Conservation (phyloP, 1,140 invertebrate genomes). For the Hycleus phaleratus region DNA sequence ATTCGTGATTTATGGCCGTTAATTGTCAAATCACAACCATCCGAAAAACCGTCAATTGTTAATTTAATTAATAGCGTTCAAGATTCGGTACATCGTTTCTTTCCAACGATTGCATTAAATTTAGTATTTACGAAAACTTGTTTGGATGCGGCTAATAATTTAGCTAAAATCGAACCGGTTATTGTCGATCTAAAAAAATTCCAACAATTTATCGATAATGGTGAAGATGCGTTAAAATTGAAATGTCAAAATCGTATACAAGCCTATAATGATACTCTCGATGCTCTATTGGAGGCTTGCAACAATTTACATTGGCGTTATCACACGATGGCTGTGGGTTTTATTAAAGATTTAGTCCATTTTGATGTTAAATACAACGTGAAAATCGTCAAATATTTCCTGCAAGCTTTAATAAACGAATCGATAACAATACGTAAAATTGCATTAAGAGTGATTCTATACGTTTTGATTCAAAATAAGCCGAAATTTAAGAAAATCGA, state of each 20-base stretch:
- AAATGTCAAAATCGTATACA: constrained; percentile 44
- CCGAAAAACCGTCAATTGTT: constrained; percentile 74
- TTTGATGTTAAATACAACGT: constrained; percentile 58
- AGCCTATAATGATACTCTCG: constrained; percentile 54
- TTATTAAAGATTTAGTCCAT: constrained; percentile 64
- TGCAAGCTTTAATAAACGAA: constrained; percentile 64
- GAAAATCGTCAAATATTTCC: constrained; percentile 57
- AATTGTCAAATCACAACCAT: constrained; percentile 61
- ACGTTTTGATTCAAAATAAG: constrained; percentile 71
- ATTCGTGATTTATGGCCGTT: constrained; percentile 67
- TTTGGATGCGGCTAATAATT: constrained; percentile 43
- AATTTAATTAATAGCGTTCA: constrained; percentile 58
- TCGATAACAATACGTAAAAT: constrained; percentile 66
- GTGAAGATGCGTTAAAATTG: constrained; percentile 38
- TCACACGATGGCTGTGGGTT: constrained; percentile 61
- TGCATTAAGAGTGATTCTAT: constrained; percentile 55
- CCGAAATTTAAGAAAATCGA: constrained; percentile 54
- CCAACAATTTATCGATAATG: constrained; percentile 40
- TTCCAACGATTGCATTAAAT: constrained; percentile 53
- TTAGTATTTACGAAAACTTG: constrained; percentile 48
- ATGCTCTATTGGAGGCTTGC: constrained; percentile 55
- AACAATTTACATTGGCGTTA: constrained; percentile 75
- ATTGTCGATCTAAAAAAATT: constrained; percentile 33
- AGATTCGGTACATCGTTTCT: constrained; percentile 43
- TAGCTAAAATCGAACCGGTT: constrained; percentile 40